Conservation (phyloP, 2,113 vertebrate species). For the Tiliqua scincoides region DNA sequence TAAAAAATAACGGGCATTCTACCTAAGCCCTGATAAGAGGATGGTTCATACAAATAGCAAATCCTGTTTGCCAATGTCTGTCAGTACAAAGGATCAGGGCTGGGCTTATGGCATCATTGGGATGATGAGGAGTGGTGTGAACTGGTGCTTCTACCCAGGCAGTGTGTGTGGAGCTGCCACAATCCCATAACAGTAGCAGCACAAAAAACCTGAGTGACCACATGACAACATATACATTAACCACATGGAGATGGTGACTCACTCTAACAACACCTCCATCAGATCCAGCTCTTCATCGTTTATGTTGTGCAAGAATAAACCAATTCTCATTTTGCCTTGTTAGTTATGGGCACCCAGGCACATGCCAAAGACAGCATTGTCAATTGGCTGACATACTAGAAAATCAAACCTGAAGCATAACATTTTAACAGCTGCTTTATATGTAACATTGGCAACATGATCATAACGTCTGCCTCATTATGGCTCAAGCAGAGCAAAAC, state of each 20-base stretch:
- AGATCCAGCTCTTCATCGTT: not conserved
- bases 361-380: conserved; percentile 4
- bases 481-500: not conserved
- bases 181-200: not conserved
- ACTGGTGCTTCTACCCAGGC: not conserved
- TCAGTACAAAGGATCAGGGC: not conserved
- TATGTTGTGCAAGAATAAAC: conserved; percentile 30
- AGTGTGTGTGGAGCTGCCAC: not conserved
- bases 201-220: not conserved
- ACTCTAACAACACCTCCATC: not conserved
- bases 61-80: not conserved
- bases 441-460: not conserved
- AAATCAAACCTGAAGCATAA: conserved; percentile 52
- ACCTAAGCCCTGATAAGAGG: too few species aligned
- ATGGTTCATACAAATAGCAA: not conserved
- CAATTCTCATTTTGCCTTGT: not conserved
- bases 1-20: not conserved
- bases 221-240: not conserved
- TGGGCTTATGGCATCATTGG: not conserved
- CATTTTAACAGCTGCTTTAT: conserved; percentile 35
- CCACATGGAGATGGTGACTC: not conserved
- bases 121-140: not conserved
- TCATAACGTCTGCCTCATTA: not conserved
- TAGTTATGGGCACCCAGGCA: conserved; percentile 12
- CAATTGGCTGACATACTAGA: conserved; percentile 31